phyloP scores from a whole-genome alignment of 2,113 vertebrate species.

The Heteronetta atricapilla region DNA sequence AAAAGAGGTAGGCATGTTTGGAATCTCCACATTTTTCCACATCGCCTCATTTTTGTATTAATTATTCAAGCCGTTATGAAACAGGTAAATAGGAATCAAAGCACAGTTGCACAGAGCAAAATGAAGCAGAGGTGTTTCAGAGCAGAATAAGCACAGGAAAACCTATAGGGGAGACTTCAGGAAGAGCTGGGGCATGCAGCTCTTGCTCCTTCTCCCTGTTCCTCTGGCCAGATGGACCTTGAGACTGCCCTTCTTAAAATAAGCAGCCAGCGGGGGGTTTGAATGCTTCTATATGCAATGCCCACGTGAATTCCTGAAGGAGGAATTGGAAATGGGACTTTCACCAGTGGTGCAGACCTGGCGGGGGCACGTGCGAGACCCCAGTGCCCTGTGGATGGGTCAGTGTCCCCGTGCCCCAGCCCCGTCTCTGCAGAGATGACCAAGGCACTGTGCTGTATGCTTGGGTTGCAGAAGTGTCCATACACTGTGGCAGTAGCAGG shows the following conservation, averaged over 20 bases:
- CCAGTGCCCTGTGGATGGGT: too few species aligned
- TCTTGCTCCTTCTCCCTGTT: neutral
- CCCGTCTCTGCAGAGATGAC: neutral
- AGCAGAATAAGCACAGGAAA: neutral
- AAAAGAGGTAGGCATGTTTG: neutral
- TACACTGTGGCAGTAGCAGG: rapidly evolving
- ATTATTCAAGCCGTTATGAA: neutral
- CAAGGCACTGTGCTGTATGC: neutral
- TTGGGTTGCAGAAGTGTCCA: neutral
- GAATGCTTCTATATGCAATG: neutral
- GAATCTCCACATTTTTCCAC: neutral
- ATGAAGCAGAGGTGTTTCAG: neutral
- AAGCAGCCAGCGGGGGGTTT: neutral
- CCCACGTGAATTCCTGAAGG: neutral
- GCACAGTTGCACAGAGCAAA: neutral
- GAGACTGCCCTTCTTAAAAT: neutral
- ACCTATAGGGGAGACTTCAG: neutral
- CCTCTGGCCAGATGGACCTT: neutral
- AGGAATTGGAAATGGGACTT: neutral
- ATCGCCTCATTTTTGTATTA: neutral
- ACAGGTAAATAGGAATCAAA: neutral
- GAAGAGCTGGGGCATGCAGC: neutral
- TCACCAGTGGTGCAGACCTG: rapidly evolving
- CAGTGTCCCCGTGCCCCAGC: rapidly evolving
- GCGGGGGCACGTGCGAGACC: rapidly evolving